phyloP scores from a whole-genome alignment of 2,113 vertebrate genomes.

The Oxyruncus cristatus region DNA sequence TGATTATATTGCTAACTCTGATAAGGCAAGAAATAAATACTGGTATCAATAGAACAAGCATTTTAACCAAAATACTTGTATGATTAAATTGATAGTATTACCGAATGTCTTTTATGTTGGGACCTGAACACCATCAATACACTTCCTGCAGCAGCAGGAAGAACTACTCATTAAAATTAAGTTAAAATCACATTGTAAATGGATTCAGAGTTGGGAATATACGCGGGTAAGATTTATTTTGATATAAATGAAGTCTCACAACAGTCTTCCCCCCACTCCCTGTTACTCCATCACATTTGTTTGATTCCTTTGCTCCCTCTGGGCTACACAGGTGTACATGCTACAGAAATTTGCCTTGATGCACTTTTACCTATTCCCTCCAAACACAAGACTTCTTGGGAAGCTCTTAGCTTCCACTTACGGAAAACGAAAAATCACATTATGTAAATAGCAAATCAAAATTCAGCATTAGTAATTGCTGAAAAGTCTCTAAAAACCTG shows the following conservation, averaged over 20 bases:
- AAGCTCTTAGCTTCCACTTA: conserved; percentile 19
- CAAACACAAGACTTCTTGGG: background rate
- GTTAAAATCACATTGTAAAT: background rate
- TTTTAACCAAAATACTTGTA: background rate
- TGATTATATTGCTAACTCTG: background rate
- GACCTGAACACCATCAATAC: background rate
- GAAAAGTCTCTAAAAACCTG: background rate
- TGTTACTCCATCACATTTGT: background rate
- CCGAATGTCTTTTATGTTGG: background rate
- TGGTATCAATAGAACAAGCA: background rate
- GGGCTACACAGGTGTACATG: background rate
- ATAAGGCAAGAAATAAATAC: background rate
- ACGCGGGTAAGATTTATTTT: background rate
- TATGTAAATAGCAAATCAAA: conserved; percentile 41
- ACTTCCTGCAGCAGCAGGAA: background rate
- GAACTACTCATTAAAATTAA: background rate
- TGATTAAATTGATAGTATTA: background rate
- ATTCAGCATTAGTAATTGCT: conserved; percentile 15
- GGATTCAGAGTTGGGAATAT: background rate
- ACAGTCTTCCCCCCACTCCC: fast-evolving
- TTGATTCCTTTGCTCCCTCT: background rate
- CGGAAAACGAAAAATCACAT: background rate
- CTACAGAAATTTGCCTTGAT: background rate
- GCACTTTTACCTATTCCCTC: background rate
- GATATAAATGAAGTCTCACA: background rate